Evolutionary conservation across 2,888 invertebrate species (phyloP).

Genomic region (Tethea ocularis): DNA sequence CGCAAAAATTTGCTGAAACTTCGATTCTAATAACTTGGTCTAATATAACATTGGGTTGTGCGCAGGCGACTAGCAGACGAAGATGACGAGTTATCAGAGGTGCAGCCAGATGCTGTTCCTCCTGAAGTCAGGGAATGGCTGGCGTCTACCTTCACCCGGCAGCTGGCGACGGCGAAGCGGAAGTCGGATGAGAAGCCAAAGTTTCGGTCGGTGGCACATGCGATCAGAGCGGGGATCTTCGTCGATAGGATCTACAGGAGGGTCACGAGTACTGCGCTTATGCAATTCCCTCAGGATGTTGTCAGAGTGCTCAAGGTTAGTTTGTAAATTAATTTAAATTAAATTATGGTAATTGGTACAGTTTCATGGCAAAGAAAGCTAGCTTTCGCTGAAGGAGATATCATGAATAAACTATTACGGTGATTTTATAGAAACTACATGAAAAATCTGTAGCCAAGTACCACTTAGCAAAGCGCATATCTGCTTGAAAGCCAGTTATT

Average conservation of each 20-base stretch:
- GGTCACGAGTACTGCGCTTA: constrained; percentile 89
- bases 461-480: too few species aligned
- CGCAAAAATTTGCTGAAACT: constrained; percentile 19
- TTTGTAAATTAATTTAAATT: background rate
- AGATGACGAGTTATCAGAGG: constrained; percentile 97
- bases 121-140: constrained; percentile 98
- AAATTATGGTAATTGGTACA: too few species aligned
- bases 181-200: constrained; percentile 92
- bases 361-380: too few species aligned
- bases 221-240: constrained; percentile 97
- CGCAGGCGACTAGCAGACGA: constrained; percentile 92
- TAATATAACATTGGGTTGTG: constrained; percentile 45
- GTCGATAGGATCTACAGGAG: constrained; percentile 96
- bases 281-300: constrained; percentile 95
- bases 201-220: constrained; percentile 97
- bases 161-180: constrained; percentile 90
- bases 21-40: constrained; percentile 17
- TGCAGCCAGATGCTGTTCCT: constrained; percentile 97
- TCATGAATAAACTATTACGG: too few species aligned
- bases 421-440: too few species aligned
- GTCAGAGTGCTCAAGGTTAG: constrained; percentile 92
- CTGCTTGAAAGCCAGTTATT: too few species aligned
- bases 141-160: constrained; percentile 97
- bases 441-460: too few species aligned
- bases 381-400: too few species aligned